A percentile compares a stretch with the other conserved stretches of the same genome.
These are phyloP conservation scores for Agrochola macilenta DNA, from an alignment of 2,888 invertebrate species.

Conservation along the genomic window DNA sequence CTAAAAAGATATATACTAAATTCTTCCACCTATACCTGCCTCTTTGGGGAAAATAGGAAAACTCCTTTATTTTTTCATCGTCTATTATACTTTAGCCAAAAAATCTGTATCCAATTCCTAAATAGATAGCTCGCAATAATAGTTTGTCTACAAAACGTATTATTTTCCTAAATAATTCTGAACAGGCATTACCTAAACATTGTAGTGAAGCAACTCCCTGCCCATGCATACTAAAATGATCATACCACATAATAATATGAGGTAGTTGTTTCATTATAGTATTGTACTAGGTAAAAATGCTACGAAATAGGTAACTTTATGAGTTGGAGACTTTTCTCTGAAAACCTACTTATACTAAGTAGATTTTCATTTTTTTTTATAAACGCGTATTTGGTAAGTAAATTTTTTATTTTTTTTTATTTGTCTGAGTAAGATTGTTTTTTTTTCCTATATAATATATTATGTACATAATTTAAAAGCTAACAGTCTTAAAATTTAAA, in stretches of 20 bases:
- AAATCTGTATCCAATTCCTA: neutral
- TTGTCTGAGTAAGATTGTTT: too few species aligned
- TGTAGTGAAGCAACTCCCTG: constrained; percentile 45
- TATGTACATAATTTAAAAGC: too few species aligned
- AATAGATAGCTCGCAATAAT: constrained; percentile 11
- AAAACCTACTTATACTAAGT: neutral
- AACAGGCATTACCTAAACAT: constrained; percentile 45
- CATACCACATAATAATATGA: constrained; percentile 33
- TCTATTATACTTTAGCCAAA: neutral
- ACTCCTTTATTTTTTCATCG: neutral
- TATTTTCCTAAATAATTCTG: constrained; percentile 38
- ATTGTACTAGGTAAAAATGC: constrained; percentile 9
- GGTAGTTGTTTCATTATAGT: constrained; percentile 33
- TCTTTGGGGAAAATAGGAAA: neutral
- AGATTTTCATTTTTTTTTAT: too few species aligned
- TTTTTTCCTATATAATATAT: too few species aligned
- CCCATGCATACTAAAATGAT: constrained; percentile 58
- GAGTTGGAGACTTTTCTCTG: neutral
- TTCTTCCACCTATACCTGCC: too few species aligned
- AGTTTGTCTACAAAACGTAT: constrained; percentile 11
- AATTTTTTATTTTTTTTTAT: too few species aligned
- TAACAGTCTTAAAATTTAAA: too few species aligned
- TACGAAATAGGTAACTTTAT: neutral
- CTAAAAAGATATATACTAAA: too few species aligned
- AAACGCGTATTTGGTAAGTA: too few species aligned